Evolutionary conservation across 2,888 invertebrate species (phyloP).

Genomic region (Eupithecia tripunctaria): DNA sequence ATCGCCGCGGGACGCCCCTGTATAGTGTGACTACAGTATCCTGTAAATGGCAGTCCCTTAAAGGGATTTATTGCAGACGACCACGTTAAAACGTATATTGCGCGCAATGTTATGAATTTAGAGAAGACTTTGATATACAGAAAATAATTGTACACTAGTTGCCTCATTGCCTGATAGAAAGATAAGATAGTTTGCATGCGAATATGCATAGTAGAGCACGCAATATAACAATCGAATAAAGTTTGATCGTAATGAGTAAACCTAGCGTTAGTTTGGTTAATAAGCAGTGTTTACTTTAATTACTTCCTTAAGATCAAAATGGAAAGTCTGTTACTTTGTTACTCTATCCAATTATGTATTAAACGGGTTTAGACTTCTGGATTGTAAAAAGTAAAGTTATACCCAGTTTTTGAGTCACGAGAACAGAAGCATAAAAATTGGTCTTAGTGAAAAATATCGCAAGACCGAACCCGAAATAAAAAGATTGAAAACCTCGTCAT

Average conservation of each 20-base stretch:
- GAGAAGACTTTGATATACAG: not conserved
- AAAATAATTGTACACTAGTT: not conserved
- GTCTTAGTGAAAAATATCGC: not conserved
- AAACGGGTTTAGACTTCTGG: not conserved
- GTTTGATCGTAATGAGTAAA: not conserved
- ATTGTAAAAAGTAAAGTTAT: too few species aligned
- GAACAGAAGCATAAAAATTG: too few species aligned
- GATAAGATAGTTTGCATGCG: constrained; percentile 6
- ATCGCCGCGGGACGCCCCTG: too few species aligned
- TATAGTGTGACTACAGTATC: too few species aligned
- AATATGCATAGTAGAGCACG: constrained; percentile 21
- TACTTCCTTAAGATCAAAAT: not conserved
- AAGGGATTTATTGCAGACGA: too few species aligned
- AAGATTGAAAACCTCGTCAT: too few species aligned
- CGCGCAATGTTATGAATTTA: not conserved
- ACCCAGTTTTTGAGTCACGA: too few species aligned
- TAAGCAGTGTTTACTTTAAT: not conserved
- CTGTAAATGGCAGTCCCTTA: too few species aligned
- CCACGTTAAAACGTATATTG: not conserved
- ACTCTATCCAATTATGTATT: not conserved
- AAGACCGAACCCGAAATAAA: too few species aligned
- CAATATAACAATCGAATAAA: constrained; percentile 12
- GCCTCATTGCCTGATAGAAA: not conserved
- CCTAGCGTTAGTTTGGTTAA: not conserved
- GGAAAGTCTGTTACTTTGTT: not conserved